phyloP scores from a whole-genome alignment of 2,888 invertebrate genomes.

The Drosophila antonietae region DNA sequence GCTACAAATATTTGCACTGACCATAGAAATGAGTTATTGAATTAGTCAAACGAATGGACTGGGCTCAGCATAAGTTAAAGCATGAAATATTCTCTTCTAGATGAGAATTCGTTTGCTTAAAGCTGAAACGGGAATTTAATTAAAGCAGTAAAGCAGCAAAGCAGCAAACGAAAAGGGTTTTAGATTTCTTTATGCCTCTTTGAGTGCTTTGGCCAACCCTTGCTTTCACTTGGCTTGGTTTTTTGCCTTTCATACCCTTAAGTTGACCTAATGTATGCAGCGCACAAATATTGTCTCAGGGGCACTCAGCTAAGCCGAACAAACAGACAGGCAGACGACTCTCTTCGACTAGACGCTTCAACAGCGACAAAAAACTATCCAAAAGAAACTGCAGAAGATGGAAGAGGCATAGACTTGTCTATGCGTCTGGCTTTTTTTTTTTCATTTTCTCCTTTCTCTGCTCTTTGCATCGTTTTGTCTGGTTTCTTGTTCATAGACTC shows the following conservation, averaged over 20 bases:
- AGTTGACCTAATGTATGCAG: slow-evolving; percentile 68
- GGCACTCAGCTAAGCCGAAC: slow-evolving; percentile 51
- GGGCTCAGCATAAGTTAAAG: not conserved
- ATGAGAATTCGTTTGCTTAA: not conserved
- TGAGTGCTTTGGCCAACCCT: slow-evolving; percentile 37
- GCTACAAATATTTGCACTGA: slow-evolving; percentile 67
- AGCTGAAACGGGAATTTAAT: slow-evolving; percentile 62
- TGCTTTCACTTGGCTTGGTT: slow-evolving; percentile 15
- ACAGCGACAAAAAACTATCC: slow-evolving; percentile 10
- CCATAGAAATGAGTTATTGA: slow-evolving; percentile 57
- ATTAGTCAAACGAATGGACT: slow-evolving; percentile 46
- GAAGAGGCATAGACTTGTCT: slow-evolving; percentile 33
- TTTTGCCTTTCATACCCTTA: slow-evolving; percentile 34
- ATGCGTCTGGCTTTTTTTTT: slow-evolving; percentile 19
- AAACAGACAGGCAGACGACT: slow-evolving; percentile 43
- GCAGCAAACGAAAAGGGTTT: slow-evolving; percentile 12
- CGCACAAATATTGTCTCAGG: slow-evolving; percentile 76
- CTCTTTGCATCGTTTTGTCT: not conserved
- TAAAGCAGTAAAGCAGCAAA: slow-evolving; percentile 42
- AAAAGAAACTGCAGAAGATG: slow-evolving; percentile 37
- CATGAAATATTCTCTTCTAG: slow-evolving; percentile 23
- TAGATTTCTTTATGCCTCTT: slow-evolving; percentile 10
- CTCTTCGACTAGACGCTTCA: slow-evolving; percentile 34
- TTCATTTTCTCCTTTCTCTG: not conserved
- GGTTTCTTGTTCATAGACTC: slow-evolving; percentile 1